These are phyloP conservation scores for Drosophila funebris DNA, from an alignment of 1,140 invertebrate species.

Conservation along the genomic window DNA sequence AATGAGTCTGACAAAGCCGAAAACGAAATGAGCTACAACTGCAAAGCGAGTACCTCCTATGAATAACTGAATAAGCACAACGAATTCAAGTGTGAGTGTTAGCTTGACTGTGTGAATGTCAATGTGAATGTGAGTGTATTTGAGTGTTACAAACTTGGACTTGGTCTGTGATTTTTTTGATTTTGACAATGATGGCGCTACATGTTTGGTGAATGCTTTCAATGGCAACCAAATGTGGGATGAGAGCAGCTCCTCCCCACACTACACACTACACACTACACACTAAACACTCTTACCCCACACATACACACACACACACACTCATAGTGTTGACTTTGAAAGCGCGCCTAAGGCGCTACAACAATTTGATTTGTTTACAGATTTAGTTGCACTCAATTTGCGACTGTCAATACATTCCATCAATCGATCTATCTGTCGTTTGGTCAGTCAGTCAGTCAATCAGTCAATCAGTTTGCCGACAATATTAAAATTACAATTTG, in stretches of 20 bases:
- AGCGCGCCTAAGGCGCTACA: neutral
- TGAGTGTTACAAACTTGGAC: conserved; percentile 33
- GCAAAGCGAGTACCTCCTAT: conserved; percentile 22
- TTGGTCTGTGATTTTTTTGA: conserved; percentile 35
- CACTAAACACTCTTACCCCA: too few species aligned
- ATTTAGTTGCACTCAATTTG: conserved; percentile 24
- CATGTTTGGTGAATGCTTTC: conserved; percentile 39
- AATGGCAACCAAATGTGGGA: conserved; percentile 27
- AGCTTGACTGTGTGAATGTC: neutral
- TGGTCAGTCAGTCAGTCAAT: neutral
- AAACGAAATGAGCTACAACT: conserved; percentile 23
- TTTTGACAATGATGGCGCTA: conserved; percentile 33
- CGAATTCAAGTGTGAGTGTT: neutral
- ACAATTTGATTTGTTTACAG: conserved; percentile 2
- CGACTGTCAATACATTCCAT: conserved; percentile 11
- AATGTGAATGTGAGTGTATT: neutral
- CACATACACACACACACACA: neutral
- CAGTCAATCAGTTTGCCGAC: neutral
- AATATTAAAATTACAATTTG: conserved; percentile 12
- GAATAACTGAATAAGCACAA: conserved; percentile 13
- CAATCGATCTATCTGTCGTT: conserved; percentile 12
- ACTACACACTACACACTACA: neutral
- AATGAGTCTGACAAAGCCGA: conserved; percentile 47
- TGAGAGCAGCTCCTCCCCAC: neutral
- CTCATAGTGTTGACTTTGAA: conserved; percentile 1